These are phyloP conservation scores for Drosophila chauvacae DNA, from an alignment of 1,140 invertebrate genomes.

Conservation along the genomic window DNA sequence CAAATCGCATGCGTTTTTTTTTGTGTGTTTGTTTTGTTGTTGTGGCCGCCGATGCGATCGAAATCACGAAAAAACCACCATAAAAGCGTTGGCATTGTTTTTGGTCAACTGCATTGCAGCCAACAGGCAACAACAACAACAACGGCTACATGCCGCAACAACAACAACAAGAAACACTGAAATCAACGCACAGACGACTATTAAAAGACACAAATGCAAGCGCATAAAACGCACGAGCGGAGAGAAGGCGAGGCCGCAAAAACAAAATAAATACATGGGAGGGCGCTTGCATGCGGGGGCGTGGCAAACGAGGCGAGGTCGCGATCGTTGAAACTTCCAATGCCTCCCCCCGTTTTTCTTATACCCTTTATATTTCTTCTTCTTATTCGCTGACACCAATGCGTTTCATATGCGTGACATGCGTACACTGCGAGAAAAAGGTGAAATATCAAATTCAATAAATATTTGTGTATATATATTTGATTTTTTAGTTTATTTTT, in stretches of 20 bases:
- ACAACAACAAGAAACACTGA: constrained; percentile 32
- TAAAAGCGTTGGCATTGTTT: constrained; percentile 74
- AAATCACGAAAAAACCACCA: constrained; percentile 60
- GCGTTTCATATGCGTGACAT: background rate
- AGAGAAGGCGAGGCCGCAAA: constrained; percentile 30
- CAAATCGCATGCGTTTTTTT: constrained; percentile 69
- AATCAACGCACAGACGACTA: constrained; percentile 31
- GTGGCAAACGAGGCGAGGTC: constrained; percentile 25
- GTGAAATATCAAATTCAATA: too few relatives aligned
- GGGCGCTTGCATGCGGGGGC: constrained; percentile 26
- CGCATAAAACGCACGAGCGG: constrained; percentile 15
- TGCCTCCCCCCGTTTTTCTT: background rate
- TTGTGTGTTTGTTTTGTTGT: constrained; percentile 16
- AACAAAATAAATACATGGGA: constrained; percentile 17
- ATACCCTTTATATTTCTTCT: background rate
- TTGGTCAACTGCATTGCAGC: constrained; percentile 74
- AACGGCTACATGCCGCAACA: constrained; percentile 11
- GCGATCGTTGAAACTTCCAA: constrained; percentile 13
- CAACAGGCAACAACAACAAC: constrained; percentile 22
- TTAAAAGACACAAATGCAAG: constrained; percentile 50
- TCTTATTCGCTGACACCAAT: constrained; percentile 3
- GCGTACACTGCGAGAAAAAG: background rate
- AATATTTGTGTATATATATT: background rate
- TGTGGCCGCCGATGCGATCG: constrained; percentile 53
- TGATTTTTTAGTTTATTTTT: background rate